Conservation (phyloP, 2,113 vertebrate species). For the Kryptolebias marmoratus region DNA sequence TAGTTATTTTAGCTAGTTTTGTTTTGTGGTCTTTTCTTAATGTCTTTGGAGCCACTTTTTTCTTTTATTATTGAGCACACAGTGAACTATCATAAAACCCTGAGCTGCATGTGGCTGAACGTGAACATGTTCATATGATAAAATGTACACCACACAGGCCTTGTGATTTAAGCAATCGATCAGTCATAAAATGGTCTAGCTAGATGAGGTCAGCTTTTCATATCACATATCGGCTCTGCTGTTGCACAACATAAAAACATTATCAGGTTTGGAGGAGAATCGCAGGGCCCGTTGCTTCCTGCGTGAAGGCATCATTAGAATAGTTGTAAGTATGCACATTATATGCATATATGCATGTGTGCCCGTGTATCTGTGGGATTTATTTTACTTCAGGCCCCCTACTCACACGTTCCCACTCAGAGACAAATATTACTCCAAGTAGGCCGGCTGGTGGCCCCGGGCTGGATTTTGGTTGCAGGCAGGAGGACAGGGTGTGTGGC, state of each 20-base stretch:
- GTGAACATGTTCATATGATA: no score
- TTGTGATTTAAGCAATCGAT: no score
- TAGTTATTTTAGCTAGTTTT: no score
- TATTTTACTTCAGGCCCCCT: conserved; percentile 42
- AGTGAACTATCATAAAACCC: no score
- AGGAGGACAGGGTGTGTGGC: conserved; percentile 67
- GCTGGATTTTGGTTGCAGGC: conserved; percentile 72
- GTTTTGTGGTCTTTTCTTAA: no score
- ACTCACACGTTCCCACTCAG: conserved; percentile 54
- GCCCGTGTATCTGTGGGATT: conserved; percentile 20
- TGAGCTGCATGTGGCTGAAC: no score
- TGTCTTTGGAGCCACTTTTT: no score
- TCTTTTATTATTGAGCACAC: no score
- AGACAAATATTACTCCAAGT: conserved; percentile 66
- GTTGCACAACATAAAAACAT: neutral
- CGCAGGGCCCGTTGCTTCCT: neutral
- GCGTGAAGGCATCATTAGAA: conserved; percentile 1
- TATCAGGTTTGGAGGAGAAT: neutral
- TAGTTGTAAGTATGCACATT: conserved; percentile 10
- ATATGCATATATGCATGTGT: conserved; percentile 13
- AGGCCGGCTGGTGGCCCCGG: conserved; percentile 65
- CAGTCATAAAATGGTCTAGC: no score
- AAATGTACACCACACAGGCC: no score
- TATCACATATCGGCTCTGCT: neutral
- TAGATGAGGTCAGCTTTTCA: neutral